A percentile compares a stretch with the other conserved stretches of the same genome.
These are phyloP conservation scores for Alligator mississippiensis DNA, from an alignment of 2,113 vertebrate species.

Conservation along the genomic window DNA sequence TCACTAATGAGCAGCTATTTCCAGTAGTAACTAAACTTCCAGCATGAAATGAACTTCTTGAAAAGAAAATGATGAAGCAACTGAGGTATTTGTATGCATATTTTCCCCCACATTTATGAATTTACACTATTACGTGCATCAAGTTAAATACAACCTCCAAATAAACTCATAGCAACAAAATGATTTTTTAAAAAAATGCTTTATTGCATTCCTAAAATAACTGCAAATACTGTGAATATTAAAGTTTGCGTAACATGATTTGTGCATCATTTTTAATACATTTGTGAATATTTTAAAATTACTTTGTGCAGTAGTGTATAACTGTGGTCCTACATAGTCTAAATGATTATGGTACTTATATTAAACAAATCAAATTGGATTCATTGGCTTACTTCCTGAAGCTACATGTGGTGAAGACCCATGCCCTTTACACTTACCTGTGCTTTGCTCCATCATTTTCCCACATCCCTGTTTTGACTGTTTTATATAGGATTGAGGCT, in stretches of 20 bases:
- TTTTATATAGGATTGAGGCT: constrained; percentile 90
- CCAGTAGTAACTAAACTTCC: constrained; percentile 57
- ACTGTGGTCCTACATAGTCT: constrained; percentile 41
- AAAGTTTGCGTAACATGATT: constrained; percentile 57
- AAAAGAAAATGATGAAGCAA: constrained; percentile 68
- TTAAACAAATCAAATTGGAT: constrained; percentile 62
- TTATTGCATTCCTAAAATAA: constrained; percentile 47
- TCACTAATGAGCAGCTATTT: constrained; percentile 62
- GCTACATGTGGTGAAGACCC: constrained; percentile 77
- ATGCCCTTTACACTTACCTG: constrained; percentile 84
- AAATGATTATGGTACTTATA: constrained; percentile 16
- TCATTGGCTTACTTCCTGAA: constrained; percentile 75
- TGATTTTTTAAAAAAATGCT: constrained; percentile 23
- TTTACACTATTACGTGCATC: constrained; percentile 48
- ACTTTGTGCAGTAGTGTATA: constrained; percentile 45
- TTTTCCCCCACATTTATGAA: constrained; percentile 38
- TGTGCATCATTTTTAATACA: constrained; percentile 31
- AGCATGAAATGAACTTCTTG: constrained; percentile 73
- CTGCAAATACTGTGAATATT: constrained; percentile 31
- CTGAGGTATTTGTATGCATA: not conserved
- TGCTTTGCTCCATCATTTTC: constrained; percentile 85
- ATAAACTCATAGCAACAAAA: not conserved
- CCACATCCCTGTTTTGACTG: constrained; percentile 90
- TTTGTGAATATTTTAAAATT: constrained; percentile 26
- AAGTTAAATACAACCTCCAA: constrained; percentile 61